Evolutionary conservation across 1,140 invertebrate species (phyloP).

Genomic region (Geopemphigus sp.): DNA sequence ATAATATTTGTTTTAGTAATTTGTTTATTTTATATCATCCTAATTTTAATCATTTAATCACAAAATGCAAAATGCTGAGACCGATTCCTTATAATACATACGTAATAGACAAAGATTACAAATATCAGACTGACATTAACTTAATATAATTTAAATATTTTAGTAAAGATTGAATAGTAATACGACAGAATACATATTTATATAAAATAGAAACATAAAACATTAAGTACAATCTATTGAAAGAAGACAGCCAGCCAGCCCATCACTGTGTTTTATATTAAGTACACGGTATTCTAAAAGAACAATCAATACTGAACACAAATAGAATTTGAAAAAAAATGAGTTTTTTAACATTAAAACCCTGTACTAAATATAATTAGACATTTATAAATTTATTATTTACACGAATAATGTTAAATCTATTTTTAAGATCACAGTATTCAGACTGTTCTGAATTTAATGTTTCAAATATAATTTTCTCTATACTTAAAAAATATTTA

Average conservation of each 20-base stretch:
- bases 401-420: slow-evolving; percentile 33
- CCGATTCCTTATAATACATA: not conserved
- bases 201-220: slow-evolving; percentile 16
- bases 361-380: slow-evolving; percentile 37
- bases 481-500: slow-evolving; percentile 18
- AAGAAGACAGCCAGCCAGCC: slow-evolving; percentile 22
- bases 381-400: slow-evolving; percentile 6
- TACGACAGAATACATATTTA: slow-evolving; percentile 4
- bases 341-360: slow-evolving; percentile 47
- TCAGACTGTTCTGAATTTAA: slow-evolving; percentile 48
- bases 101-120: no score
- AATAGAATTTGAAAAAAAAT: slow-evolving; percentile 36
- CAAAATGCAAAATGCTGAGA: no score
- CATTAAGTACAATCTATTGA: slow-evolving; percentile 34
- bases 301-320: slow-evolving; percentile 11
- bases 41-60: no score
- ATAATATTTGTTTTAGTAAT: no score
- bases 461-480: slow-evolving; percentile 28
- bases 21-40: no score
- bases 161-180: slow-evolving; percentile 21
- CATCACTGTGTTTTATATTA: slow-evolving; percentile 43
- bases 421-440: slow-evolving; percentile 49
- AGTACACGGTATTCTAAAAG: slow-evolving; percentile 26
- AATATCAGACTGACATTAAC: no score
- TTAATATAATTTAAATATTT: slow-evolving; percentile 14